These are phyloP conservation scores for Australoheros scitulus DNA, from an alignment of 2,113 vertebrate species.

Conservation along the genomic window DNA sequence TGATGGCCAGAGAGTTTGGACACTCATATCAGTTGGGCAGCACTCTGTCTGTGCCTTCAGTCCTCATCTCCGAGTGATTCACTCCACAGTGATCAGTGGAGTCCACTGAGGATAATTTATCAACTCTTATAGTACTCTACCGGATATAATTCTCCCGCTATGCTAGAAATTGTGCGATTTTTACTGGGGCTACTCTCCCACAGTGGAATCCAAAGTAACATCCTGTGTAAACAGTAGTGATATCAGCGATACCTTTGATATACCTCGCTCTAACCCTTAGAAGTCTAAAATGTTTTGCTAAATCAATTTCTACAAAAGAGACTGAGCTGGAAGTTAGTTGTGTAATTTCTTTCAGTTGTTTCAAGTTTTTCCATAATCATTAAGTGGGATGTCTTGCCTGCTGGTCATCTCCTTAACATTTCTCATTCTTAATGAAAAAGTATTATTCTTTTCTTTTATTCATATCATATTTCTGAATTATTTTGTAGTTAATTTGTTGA, in stretches of 20 bases:
- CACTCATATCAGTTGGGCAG: constrained; percentile 36
- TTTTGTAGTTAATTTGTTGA: background rate
- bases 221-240: background rate
- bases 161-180: constrained; percentile 32
- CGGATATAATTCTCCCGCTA: constrained; percentile 43
- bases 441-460: background rate
- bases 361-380: background rate
- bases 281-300: background rate
- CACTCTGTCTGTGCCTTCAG: constrained; percentile 28
- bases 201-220: constrained; percentile 14
- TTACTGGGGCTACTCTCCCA: constrained; percentile 12
- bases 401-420: no score
- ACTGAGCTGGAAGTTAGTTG: background rate
- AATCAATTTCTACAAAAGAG: background rate
- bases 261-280: background rate
- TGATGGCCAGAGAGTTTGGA: constrained; percentile 33
- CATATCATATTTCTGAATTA: background rate
- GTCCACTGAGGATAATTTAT: constrained; percentile 58
- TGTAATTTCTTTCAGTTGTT: background rate
- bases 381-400: background rate
- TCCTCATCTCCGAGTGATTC: constrained; percentile 49
- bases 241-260: background rate
- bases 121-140: constrained; percentile 44
- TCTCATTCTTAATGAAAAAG: background rate
- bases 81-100: constrained; percentile 60